Evolutionary conservation across 2,888 invertebrate species (phyloP).

Genomic region (Erebia ligea): DNA sequence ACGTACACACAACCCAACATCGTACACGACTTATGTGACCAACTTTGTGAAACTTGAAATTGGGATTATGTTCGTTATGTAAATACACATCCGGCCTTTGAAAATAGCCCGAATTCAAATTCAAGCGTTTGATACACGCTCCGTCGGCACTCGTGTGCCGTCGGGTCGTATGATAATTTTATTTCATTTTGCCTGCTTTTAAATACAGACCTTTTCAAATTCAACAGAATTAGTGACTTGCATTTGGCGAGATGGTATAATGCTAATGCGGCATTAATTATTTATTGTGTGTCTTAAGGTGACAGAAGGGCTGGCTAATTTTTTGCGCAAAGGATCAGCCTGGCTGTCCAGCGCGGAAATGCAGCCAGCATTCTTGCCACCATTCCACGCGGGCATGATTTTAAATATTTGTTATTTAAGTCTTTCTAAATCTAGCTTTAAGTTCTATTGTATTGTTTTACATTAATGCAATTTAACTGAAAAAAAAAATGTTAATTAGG

Average conservation of each 20-base stretch:
- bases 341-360: too few species aligned
- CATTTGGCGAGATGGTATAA: background rate
- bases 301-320: too few species aligned
- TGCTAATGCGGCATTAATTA: background rate
- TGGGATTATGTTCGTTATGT: conserved; percentile 28
- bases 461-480: too few species aligned
- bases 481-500: too few species aligned
- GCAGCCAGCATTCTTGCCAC: too few species aligned
- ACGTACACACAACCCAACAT: conserved; percentile 24
- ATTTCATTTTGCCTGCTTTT: conserved; percentile 13
- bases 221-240: background rate
- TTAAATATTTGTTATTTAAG: too few species aligned
- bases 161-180: conserved; percentile 14
- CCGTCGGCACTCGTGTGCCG: too few species aligned
- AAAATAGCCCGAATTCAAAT: conserved; percentile 16
- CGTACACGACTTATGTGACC: conserved; percentile 26
- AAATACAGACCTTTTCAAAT: background rate
- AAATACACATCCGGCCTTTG: conserved; percentile 26
- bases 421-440: too few species aligned
- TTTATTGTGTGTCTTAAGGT: background rate
- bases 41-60: conserved; percentile 33
- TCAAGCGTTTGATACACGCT: conserved; percentile 13
- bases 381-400: too few species aligned
- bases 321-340: too few species aligned
- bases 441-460: too few species aligned